Percentiles rank a stretch among this genome's conserved stretches.
Conservation (phyloP, 23 tunicate species). For the Trididemnum nubilum region DNA sequence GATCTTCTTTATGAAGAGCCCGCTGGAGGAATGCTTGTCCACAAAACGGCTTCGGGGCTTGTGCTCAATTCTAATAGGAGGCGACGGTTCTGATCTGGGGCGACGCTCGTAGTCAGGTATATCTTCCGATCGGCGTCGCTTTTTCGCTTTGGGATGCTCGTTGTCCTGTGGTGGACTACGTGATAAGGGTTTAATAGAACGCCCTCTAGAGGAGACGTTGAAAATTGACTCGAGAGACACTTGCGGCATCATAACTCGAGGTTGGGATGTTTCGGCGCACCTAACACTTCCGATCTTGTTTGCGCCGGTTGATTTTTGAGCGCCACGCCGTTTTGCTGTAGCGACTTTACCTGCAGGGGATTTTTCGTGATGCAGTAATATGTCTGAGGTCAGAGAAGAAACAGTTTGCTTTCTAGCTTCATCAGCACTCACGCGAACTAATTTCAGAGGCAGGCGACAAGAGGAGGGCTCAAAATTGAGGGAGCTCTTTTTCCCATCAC, state of each 20-base stretch:
- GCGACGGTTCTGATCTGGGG: background rate
- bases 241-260: background rate
- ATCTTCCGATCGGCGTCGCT: background rate
- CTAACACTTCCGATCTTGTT: background rate
- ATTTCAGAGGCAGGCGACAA: background rate
- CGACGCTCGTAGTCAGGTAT: background rate
- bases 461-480: background rate
- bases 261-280: background rate
- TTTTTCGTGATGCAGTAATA: background rate
- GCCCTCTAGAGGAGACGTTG: slow-evolving; percentile 12
- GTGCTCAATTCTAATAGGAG: background rate
- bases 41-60: slow-evolving; percentile 7
- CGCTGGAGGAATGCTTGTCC: slow-evolving; percentile 23
- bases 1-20: slow-evolving; percentile 15
- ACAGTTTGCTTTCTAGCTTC: background rate
- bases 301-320: too few relatives aligned
- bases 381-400: background rate
- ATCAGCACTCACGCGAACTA: slow-evolving; percentile 22
- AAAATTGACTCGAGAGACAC: background rate
- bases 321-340: background rate
- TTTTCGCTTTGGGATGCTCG: background rate
- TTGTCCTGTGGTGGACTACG: background rate
- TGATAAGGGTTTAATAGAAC: background rate
- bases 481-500: background rate
- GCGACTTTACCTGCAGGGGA: background rate